Base-by-base conservation (phyloP, 2,797 vertebrate genomes). In the Anguilla pacifica region DNA sequence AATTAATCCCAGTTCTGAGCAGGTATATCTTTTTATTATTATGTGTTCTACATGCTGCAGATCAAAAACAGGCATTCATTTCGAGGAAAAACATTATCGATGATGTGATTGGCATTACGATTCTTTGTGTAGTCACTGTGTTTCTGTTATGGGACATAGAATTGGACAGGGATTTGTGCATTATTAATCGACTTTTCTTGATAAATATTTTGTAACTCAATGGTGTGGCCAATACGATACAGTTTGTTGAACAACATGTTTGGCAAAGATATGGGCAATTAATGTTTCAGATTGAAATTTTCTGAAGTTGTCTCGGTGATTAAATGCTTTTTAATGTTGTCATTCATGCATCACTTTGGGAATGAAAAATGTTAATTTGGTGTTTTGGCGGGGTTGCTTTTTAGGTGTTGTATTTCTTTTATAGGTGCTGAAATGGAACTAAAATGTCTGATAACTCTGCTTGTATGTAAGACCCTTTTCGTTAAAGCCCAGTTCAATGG, bases 381-480 rank as follows among this genome's bases (percentile, higher is more conserved):
- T 22, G 10, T 51, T 49, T 51, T 82, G 43, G 46, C 22, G 22
- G 25, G 43, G 43, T 51, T n/a, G 43, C 10, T 35, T 82, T 49
- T 49, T 51, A 49, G 79, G 2, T 82, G 43, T 82, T 51, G 6
- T 82, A 25, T 90, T 91, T 90, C 96, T 94, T 96, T 93, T 92
- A 89, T 94, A 98, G 98, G 97, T 96, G 96, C 97, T 97, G 97
- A 97, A 93, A 99, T 99, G 98, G 98, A 98, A 96, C 96, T 91
- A 95, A 95, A 97, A 96, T 96, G 97, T 96, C 94, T 97, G 93
- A 95, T 97, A 95, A 91, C 98, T 94, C 94, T 98, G 93, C 94
- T 99, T 93, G 95, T 94, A 88, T 93, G 95, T 95, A 96, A 96
- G 94, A 93, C 95, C 88, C 92, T 96, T 90, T 95, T 95, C 67